Evolutionary conservation across 2,113 vertebrate genomes (phyloP).

Genomic region (Apodemus sylvaticus): DNA sequence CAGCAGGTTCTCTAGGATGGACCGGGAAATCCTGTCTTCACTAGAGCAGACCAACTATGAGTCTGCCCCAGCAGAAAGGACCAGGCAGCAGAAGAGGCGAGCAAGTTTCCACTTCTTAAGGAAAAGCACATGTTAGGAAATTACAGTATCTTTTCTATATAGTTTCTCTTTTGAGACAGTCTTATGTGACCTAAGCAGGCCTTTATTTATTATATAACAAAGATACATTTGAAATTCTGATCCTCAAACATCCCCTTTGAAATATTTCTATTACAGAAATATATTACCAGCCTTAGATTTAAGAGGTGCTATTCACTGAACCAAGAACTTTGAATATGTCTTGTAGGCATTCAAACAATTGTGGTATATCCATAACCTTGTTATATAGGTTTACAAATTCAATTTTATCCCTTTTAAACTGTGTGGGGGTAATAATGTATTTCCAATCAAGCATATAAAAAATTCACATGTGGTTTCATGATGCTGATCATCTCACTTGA

Average conservation of each 20-base stretch:
- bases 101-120: background rate
- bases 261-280: background rate
- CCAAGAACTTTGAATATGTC: background rate
- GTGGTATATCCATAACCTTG: background rate
- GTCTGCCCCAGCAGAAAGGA: too few relatives aligned
- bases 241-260: background rate
- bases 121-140: background rate
- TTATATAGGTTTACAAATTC: background rate
- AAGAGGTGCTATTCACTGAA: background rate
- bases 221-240: background rate
- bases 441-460: background rate
- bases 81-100: too few relatives aligned
- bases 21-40: too few relatives aligned
- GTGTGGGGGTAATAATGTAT: background rate
- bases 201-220: background rate
- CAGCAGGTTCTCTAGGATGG: too few relatives aligned
- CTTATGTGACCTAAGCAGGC: background rate
- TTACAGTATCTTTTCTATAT: background rate
- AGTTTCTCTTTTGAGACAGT: background rate
- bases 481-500: background rate
- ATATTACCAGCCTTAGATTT: background rate
- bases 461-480: background rate
- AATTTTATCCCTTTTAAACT: background rate
- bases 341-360: background rate
- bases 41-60: too few relatives aligned